Evolutionary conservation across 2,888 invertebrate species (phyloP), one percentile per base, ranked within the genome.

Genomic region (Meteorus cinctellus): DNA sequence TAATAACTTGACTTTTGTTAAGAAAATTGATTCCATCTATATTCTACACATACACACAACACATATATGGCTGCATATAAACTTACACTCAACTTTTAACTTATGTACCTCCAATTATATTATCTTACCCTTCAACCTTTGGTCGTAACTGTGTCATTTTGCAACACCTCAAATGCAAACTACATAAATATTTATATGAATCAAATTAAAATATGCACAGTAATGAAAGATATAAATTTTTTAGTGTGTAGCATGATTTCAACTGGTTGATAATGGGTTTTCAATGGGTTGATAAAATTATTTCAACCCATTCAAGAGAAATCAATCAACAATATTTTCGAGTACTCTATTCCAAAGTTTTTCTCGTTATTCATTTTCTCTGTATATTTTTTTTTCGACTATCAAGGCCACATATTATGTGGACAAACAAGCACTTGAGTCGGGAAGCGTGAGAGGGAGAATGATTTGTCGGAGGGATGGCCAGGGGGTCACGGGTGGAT

Each of bases 401-500:
- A 41, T 12, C 41, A 41, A 41, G 41, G 41, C 41, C 41, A 41
- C 12, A 41, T 41, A 41, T 41, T 41, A 41, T 41, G 24, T 24
- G 8, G 41, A 41, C 41, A 10, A 12, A 41, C 41, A 10, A 12
- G 41, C 41, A 41, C 41, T 41, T 41, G 2, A 41, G 41, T 41
- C 8, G 12, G 41, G 41, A 41, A 41, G 41, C 41, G 41, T 10
- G 1, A 55, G 55, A 55, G 55, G 55, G 55, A 19, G 19, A 55
- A 19, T 55, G 1, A 55, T 55, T 70, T 70, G 34, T 51, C 19
- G 19, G 51, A 48, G 72, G 72, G 72, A 63, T 72, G 72, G 72
- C 19, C 29, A 72, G 82, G 81, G 83, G 83, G 86, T 87, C 82
- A 83, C 85, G 85, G 84, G 82, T 87, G 86, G 87, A 83, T 83